phyloP scores from a whole-genome alignment of 2,888 invertebrate genomes.

The Cheilosia pagana region DNA sequence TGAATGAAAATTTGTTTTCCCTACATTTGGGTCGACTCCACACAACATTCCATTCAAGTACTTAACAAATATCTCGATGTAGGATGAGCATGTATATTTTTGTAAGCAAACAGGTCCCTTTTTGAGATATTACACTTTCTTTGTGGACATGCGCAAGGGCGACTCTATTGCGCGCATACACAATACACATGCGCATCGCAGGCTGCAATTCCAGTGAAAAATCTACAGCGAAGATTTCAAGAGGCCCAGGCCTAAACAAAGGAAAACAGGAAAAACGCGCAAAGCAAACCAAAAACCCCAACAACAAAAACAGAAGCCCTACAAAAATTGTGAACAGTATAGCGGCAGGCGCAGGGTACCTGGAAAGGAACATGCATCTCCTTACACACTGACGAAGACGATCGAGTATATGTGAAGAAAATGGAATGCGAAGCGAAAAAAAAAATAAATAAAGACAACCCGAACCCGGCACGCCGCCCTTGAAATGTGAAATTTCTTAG shows the following conservation, averaged over 20 bases:
- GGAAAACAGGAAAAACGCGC: conserved; percentile 64
- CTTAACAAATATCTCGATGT: conserved; percentile 32
- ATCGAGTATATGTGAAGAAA: conserved; percentile 23
- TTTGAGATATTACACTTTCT: conserved; percentile 18
- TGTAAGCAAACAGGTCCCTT: conserved; percentile 65
- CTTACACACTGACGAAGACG: conserved; percentile 4
- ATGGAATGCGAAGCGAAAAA: conserved; percentile 23
- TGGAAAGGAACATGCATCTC: conserved; percentile 48
- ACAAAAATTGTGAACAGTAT: conserved; percentile 61
- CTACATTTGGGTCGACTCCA: neutral
- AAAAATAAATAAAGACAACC: conserved; percentile 44
- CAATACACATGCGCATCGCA: conserved; percentile 29
- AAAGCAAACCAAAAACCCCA: conserved; percentile 48
- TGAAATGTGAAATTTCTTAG: conserved; percentile 61
- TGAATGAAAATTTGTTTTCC: conserved; percentile 63
- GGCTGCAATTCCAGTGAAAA: conserved; percentile 65
- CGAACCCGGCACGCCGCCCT: conserved; percentile 58
- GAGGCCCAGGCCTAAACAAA: conserved; percentile 53
- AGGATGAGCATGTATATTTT: conserved; percentile 2
- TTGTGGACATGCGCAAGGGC: neutral
- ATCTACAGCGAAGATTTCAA: conserved; percentile 30
- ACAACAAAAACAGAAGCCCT: conserved; percentile 75
- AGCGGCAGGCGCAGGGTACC: too few relatives aligned
- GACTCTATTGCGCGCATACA: conserved; percentile 7
- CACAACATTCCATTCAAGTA: conserved; percentile 54